phyloP scores from a whole-genome alignment of 2,888 invertebrate species.

The Podabrus alpinus region DNA sequence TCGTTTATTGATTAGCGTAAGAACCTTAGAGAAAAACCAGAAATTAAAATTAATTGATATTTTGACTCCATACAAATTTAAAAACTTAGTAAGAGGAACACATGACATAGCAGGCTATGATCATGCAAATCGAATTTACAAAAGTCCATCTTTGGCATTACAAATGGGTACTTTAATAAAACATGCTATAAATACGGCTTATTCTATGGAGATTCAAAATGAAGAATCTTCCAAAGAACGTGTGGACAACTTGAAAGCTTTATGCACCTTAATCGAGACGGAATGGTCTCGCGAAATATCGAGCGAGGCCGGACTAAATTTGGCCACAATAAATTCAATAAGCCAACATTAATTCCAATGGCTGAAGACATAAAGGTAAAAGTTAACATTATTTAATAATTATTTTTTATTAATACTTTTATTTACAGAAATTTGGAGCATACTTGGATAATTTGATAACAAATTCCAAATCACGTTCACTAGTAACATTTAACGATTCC shows the following conservation, averaged over 20 bases:
- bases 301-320: neutral
- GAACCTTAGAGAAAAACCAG: neutral
- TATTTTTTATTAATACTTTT: conserved; percentile 18
- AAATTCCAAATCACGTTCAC: neutral
- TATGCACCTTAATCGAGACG: neutral
- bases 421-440: neutral
- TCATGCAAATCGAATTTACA: neutral
- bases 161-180: conserved; percentile 8
- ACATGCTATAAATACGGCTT: neutral
- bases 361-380: conserved; percentile 21
- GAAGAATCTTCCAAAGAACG: neutral
- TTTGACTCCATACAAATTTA: conserved; percentile 4
- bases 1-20: conserved; percentile 4
- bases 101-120: conserved; percentile 1
- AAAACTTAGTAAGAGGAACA: neutral
- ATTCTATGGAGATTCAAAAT: neutral
- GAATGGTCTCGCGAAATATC: conserved; percentile 6
- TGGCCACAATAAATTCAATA: conserved; percentile 16
- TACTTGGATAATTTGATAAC: neutral
- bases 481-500: neutral
- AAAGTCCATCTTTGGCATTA: conserved; percentile 6
- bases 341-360: conserved; percentile 24
- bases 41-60: conserved; percentile 1
- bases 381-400: neutral
- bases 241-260: neutral